Conservation (phyloP, 2,113 vertebrate genomes). For the Gavia stellata region DNA sequence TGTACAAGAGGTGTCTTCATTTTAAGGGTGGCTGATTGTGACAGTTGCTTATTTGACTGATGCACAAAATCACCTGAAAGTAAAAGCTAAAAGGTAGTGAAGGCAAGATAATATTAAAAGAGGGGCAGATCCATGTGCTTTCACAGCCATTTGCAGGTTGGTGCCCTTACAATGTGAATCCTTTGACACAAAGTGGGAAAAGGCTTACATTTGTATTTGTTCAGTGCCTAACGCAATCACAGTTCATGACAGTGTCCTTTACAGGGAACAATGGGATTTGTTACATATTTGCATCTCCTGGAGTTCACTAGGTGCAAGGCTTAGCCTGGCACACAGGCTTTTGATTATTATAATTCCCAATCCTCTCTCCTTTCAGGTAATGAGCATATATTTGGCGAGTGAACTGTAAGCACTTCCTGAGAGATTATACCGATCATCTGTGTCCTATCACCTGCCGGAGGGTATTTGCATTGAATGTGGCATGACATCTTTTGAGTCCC, state of each 20-base stretch:
- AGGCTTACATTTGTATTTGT: not conserved
- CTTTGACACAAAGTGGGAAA: not conserved
- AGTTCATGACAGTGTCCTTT: rapidly evolving
- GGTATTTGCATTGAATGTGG: not conserved
- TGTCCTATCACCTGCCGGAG: rapidly evolving
- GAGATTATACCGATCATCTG: not conserved
- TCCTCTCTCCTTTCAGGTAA: not conserved
- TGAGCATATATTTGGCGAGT: no score
- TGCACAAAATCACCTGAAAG: not conserved
- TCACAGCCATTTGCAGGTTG: not conserved
- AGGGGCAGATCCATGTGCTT: not conserved
- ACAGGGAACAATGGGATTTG: not conserved
- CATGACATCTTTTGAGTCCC: not conserved
- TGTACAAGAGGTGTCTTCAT: not conserved
- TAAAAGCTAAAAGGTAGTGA: not conserved
- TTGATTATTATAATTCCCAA: not conserved
- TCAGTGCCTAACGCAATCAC: not conserved
- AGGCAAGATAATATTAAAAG: not conserved
- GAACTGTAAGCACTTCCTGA: not conserved
- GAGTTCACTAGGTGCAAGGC: not conserved
- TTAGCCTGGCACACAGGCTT: not conserved
- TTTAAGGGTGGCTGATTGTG: not conserved
- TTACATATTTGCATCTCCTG: not conserved
- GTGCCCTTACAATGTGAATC: not conserved
- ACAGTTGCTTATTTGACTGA: not conserved